Evolutionary conservation across 2,797 vertebrate species (phyloP), one percentile per base, ranked within the genome.

Genomic region (Arnoldichthys spilopterus): DNA sequence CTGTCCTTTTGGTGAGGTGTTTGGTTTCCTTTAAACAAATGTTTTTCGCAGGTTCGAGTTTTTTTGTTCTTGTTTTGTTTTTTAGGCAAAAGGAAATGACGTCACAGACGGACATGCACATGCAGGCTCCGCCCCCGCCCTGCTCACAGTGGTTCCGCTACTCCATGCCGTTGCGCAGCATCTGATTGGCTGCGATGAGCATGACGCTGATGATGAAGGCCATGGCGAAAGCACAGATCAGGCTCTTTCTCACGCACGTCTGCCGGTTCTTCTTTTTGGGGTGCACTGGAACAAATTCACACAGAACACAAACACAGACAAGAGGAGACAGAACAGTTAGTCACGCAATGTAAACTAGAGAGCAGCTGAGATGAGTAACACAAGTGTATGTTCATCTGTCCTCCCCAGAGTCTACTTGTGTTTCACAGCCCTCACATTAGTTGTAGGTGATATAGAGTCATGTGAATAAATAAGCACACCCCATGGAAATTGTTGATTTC

Each of bases 181-280:
- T 99, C 95, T 99, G 98, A 90, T 99, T 99, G 93, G 98, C 98
- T 0, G 98, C 98, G 13, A 99, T 99, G 91, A 99, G 92, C 97
- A 99, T 98, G 92, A 99, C 98, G 43, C 98, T 99, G 89, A 99
- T 99, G 91, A 99, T 99, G 92, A 99, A 99, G 84, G 98, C 98
- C 97, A 99, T 98, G 89, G 97, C 98, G 24, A 99, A 99, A 40
- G 98, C 97, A 86, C 98, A 99, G 92, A 99, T 99, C 88, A 99
- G 95, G 91, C 97, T 99, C 93, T 99, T 99, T 88, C 98, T 95
- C 94, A 99, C 88, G 82, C 98, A 96, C 88, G 98, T 88, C 96
- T 94, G 95, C 86, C 98, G 94, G 94, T 97, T 92, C 95, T 98
- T 96, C 90, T 94, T 94, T 20, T 89, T 89, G 15, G 92, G 89